Evolutionary conservation across 2,888 invertebrate species (phyloP), one percentile per base, ranked within the genome.

Genomic region (Melipona bicolor): DNA sequence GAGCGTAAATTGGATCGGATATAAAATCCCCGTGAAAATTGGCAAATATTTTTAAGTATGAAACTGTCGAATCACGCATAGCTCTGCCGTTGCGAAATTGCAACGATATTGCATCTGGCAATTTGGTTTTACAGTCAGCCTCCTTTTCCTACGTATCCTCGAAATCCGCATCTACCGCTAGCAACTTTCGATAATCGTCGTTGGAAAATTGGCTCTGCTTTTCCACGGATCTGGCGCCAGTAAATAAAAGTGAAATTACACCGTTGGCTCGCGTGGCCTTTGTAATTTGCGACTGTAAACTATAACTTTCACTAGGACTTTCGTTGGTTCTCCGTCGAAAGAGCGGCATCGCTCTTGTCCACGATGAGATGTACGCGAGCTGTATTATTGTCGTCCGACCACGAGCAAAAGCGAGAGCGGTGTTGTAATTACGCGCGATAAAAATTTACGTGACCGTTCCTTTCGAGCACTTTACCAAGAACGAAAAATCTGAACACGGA

Each of bases 241-340:
- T 54, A 52, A 80, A 79, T 68, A 79, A 77, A 75, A 77, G 88
- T 84, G 88, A 88, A 88, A 88, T 84, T 87, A 71, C 21, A 27
- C 32, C 81, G 77, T 71, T 70, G 68, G 50, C 11, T 49, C 43
- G 64, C 11, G 75, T 62, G 56, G 52, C 36, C 74, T 83, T 72
- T 77, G 82, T 62, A 83, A 88, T 83, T 88, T 83, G 82, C 81
- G 76, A 83, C 75, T 71, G 81, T 70, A 76, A 76, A 78, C 80
- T 81, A 81, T 76, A 77, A 88, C 88, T 88, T 88, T 88, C 88
- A 89, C 88, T 83, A 68, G 67, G 56, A 88, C 89, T 88, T 88
- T 88, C 88, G 84, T 88, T 79, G 82, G 76, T 77, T 71, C 70
- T 71, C 73, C 77, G 78, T 85, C 83, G 83, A 83, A 87, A 84